Evolutionary conservation across 2,113 vertebrate genomes (phyloP).

Genomic region (Pelecanoides urinatrix): DNA sequence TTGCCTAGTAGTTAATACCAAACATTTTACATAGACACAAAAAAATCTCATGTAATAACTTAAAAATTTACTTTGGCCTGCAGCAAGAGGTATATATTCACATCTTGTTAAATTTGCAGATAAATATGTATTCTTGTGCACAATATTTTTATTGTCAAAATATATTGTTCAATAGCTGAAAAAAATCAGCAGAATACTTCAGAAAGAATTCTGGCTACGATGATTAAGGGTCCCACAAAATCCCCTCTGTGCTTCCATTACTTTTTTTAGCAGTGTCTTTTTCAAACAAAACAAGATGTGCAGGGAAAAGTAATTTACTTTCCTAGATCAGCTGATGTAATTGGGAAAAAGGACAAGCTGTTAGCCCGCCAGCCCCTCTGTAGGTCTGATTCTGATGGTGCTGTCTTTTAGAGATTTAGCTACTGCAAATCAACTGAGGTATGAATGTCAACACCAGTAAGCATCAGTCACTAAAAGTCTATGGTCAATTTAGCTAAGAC

Average conservation of each 20-base stretch:
- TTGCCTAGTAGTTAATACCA: neutral
- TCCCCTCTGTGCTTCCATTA: neutral
- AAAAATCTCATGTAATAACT: neutral
- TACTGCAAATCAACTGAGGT: neutral
- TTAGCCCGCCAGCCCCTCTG: neutral
- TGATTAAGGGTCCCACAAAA: neutral
- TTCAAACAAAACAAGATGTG: neutral
- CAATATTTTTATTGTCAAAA: neutral
- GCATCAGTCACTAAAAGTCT: neutral
- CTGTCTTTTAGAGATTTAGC: neutral
- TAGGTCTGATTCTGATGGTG: neutral
- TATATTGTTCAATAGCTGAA: neutral
- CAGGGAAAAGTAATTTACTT: neutral
- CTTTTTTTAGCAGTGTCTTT: neutral
- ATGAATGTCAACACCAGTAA: neutral
- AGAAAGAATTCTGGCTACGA: neutral
- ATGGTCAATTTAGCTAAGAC: neutral
- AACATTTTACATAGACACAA: neutral
- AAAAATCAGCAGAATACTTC: neutral
- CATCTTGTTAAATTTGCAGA: neutral
- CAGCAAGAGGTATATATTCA: neutral
- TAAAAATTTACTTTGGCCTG: neutral
- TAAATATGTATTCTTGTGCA: neutral
- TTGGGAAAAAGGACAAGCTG: neutral
- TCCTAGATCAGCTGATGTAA: neutral